A percentile compares a stretch with the other conserved stretches of the same genome.
phyloP scores from a whole-genome alignment of 2,888 invertebrate species.

The Scotopteryx bipunctaria region DNA sequence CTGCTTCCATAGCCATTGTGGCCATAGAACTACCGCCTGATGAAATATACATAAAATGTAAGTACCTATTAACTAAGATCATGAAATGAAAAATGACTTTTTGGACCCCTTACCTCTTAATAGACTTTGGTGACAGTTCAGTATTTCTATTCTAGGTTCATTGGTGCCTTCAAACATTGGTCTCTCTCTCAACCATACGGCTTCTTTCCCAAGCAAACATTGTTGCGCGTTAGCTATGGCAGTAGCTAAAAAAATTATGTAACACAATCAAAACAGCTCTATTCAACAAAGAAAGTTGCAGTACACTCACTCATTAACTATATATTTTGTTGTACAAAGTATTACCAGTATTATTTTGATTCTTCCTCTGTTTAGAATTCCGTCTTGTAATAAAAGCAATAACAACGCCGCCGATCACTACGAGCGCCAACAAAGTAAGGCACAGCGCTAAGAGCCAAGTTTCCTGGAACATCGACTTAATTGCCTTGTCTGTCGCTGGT shows the following conservation, averaged over 20 bases:
- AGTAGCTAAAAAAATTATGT: slow-evolving; percentile 50
- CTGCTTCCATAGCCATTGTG: slow-evolving; percentile 76
- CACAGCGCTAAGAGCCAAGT: slow-evolving; percentile 75
- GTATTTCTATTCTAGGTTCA: slow-evolving; percentile 75
- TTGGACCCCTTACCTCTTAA: slow-evolving; percentile 57
- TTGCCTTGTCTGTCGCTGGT: slow-evolving; percentile 76
- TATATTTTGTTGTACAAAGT: background rate
- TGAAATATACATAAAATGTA: slow-evolving; percentile 3
- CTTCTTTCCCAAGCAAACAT: slow-evolving; percentile 76
- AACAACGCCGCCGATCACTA: slow-evolving; percentile 66
- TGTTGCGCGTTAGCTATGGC: slow-evolving; percentile 74
- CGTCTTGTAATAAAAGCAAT: slow-evolving; percentile 69
- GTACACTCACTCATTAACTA: background rate
- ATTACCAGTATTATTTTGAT: slow-evolving; percentile 66
- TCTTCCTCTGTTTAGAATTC: slow-evolving; percentile 72
- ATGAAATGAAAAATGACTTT: background rate
- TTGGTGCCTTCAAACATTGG: slow-evolving; percentile 73
- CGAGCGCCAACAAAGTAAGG: slow-evolving; percentile 68
- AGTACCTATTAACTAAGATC: background rate
- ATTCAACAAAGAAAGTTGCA: no score
- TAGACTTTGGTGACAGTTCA: slow-evolving; percentile 74
- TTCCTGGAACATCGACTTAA: slow-evolving; percentile 77
- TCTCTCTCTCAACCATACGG: slow-evolving; percentile 75
- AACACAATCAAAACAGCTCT: background rate
- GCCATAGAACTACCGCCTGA: slow-evolving; percentile 69